phyloP scores from a whole-genome alignment of 2,888 invertebrate genomes.

The Smittia sp. region DNA sequence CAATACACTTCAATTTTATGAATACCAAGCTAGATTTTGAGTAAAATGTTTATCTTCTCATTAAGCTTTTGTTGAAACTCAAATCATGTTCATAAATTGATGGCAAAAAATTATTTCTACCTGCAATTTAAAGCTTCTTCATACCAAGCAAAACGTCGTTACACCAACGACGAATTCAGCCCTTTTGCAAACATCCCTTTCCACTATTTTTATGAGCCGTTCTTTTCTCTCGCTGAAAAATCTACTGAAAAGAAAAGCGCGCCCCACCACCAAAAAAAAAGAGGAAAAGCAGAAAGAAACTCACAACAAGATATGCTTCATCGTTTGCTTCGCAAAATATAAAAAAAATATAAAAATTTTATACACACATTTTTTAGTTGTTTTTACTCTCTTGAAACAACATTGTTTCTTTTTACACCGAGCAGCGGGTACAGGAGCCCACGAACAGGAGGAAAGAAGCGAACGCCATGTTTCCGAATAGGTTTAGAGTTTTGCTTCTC shows the following conservation, averaged over 20 bases:
- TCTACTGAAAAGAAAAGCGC: neutral
- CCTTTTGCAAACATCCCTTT: neutral
- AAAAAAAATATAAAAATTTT: constrained; percentile 22
- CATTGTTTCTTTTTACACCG: constrained; percentile 22
- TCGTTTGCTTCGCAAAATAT: constrained; percentile 11
- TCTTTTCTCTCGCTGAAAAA: constrained; percentile 11
- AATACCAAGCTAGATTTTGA: no score
- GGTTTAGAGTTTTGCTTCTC: constrained; percentile 1
- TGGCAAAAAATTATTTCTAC: no score
- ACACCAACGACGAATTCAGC: neutral
- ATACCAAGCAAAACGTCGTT: neutral
- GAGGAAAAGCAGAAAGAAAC: neutral
- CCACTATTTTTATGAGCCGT: constrained; percentile 29
- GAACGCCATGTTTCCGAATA: constrained; percentile 25
- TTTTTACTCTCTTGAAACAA: constrained; percentile 30
- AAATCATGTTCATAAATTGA: no score
- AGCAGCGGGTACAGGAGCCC: neutral
- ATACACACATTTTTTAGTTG: constrained; percentile 30
- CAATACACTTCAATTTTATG: no score
- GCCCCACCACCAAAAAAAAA: neutral
- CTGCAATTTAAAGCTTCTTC: no score
- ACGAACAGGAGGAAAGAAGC: neutral
- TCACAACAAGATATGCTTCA: constrained; percentile 6
- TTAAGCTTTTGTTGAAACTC: no score
- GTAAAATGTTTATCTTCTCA: no score